Evolutionary conservation across 2,113 vertebrate species (phyloP).

Genomic region (Taxidea taxus): DNA sequence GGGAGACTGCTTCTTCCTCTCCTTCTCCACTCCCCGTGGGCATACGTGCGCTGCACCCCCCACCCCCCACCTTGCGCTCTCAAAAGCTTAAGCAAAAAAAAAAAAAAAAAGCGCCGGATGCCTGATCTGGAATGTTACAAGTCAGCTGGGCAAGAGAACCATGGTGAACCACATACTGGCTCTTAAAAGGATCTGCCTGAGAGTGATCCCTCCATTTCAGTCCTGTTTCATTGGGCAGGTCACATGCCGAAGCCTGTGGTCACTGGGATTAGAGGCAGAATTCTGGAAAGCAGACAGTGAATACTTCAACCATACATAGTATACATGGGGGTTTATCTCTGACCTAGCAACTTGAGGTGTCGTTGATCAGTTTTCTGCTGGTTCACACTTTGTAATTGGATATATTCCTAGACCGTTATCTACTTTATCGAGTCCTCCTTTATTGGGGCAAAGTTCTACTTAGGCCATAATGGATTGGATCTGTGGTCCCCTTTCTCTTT

Average conservation of each 20-base stretch:
- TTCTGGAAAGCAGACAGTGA: background rate
- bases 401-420: background rate
- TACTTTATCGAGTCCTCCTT: background rate
- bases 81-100: too few species aligned
- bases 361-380: background rate
- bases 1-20: background rate
- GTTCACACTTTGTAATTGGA: background rate
- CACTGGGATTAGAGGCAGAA: background rate
- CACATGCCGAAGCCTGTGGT: background rate
- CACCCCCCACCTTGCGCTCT: too few species aligned
- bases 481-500: background rate
- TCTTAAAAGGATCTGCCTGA: background rate
- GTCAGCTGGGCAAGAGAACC: background rate
- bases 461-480: background rate
- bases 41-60: accelerated
- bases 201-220: background rate
- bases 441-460: background rate
- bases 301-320: background rate
- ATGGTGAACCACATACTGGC: background rate
- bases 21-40: too few species aligned
- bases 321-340: background rate
- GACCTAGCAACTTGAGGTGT: background rate
- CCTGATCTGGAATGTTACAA: background rate
- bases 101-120: background rate
- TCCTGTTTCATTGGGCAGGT: accelerated